Evolutionary conservation across 1,140 invertebrate genomes (phyloP), one percentile per base, ranked within the genome.

Genomic region (Coelopa frigida): DNA sequence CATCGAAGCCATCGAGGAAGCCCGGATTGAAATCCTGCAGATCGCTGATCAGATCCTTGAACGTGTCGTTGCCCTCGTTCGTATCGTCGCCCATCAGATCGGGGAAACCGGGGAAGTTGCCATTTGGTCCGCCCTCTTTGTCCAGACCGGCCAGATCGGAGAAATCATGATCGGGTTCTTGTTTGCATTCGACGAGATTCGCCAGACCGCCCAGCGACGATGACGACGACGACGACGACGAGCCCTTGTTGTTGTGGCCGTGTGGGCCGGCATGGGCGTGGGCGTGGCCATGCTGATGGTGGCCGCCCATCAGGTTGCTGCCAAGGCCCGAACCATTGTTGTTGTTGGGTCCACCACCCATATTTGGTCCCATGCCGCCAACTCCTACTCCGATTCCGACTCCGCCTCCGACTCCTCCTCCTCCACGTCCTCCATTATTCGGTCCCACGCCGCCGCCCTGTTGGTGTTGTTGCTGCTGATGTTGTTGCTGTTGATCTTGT

Each of bases 41-140:
- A 67, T 91, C 87, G 2, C 84, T 87, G 44, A 92, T 89, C 50
- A 92, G 78, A 66, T 93, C 87, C 61, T 93, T 90, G 59, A 94
- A 82, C 12, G 85, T 80, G 51, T 87, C 84, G 51, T 87, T 84
- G 53, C 87, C 87, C 50, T 89, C 88, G 44, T 79, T 78, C 5
- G 84, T 82, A 44, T 90, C 87, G 53, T 91, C 88, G 20, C 84
- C 85, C 54, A 89, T 82, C 42, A 86, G 77, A 51, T 88, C 84
- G 18, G 87, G 80, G 37, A 87, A 79, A 2, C 84, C 85, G 0
- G 85, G 82, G 58, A 88, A 86, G 17, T 81, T 78, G 2, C 79
- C 80, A 51, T 81, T 80, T 1, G 80, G 81, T 0, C 78, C 81
- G 0, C 80, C 82, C 54, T 91, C 88, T 52, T 88, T 85, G 51